phyloP scores from a whole-genome alignment of 2,797 vertebrate species.

The Helostoma temminkii region DNA sequence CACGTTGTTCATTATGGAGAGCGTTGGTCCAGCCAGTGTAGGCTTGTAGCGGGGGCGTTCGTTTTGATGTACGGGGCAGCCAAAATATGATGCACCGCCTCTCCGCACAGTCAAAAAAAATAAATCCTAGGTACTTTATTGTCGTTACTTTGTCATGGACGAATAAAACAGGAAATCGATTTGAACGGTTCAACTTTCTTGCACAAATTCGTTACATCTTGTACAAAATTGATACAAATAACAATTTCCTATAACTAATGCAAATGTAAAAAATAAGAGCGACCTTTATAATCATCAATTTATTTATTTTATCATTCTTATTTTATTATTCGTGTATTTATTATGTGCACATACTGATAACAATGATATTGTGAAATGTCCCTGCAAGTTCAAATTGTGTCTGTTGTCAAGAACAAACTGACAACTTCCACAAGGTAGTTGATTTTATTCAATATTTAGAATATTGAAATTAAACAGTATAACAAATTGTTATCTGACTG shows the following conservation, averaged over 20 bases:
- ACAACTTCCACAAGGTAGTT: background rate
- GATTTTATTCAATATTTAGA: background rate
- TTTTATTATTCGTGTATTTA: too few relatives aligned
- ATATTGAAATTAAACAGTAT: background rate
- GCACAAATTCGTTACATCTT: too few relatives aligned
- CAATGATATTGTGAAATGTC: background rate
- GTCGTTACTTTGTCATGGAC: too few relatives aligned
- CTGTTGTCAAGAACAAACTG: background rate
- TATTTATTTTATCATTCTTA: too few relatives aligned
- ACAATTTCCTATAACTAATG: too few relatives aligned
- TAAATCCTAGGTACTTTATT: background rate
- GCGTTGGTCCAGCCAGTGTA: constrained; percentile 25
- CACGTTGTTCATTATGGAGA: constrained; percentile 48
- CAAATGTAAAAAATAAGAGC: too few relatives aligned
- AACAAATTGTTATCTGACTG: background rate
- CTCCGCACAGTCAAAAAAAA: background rate
- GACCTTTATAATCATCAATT: too few relatives aligned
- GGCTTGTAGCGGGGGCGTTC: background rate
- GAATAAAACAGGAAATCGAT: too few relatives aligned
- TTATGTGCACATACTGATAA: too few relatives aligned
- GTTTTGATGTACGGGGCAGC: constrained; percentile 53
- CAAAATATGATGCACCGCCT: constrained; percentile 30
- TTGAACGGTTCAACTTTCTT: too few relatives aligned
- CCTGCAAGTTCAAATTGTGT: background rate
- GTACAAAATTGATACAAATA: too few relatives aligned